A percentile compares a stretch with the other conserved stretches of the same genome.
These are phyloP conservation scores for Nyctalus aviator DNA, from an alignment of 2,797 vertebrate species.

Conservation along the genomic window DNA sequence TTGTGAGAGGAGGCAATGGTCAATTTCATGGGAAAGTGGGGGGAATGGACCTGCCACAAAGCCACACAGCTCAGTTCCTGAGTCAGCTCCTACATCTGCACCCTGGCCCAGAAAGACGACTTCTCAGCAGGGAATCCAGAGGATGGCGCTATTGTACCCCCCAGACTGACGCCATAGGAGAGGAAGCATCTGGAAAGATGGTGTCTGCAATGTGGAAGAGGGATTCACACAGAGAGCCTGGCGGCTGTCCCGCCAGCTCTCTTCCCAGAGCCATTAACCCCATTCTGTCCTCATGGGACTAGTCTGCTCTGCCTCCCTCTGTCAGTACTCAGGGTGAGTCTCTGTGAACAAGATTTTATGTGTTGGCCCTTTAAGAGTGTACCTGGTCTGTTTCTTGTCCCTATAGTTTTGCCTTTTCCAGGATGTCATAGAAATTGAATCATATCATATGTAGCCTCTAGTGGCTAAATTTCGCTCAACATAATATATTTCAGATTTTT, in stretches of 20 bases:
- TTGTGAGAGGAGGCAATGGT: not conserved
- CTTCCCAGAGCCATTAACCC: not conserved
- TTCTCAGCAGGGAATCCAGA: not conserved
- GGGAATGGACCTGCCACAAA: not conserved
- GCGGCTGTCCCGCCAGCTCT: not conserved
- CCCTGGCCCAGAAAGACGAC: not conserved
- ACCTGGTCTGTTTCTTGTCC: not conserved
- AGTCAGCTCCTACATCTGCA: not conserved
- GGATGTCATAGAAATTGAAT: not conserved
- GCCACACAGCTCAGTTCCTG: not conserved
- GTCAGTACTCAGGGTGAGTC: not conserved
- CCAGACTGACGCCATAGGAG: not conserved
- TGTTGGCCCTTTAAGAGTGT: not conserved
- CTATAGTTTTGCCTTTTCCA: conserved; percentile 28
- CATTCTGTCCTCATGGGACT: not conserved
- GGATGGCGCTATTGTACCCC: not conserved
- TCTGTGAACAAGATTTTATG: not conserved
- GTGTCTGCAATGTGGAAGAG: not conserved
- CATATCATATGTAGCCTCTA: not conserved
- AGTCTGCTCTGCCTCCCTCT: not conserved
- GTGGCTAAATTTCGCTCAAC: not conserved
- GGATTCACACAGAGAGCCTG: not conserved
- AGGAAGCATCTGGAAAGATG: not conserved
- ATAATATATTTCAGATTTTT: conserved; percentile 26
- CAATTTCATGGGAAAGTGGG: not conserved